Percentiles rank a stretch among this genome's conserved stretches.
phyloP scores from a whole-genome alignment of 1,140 invertebrate genomes.

The Leptinotarsa texana region DNA sequence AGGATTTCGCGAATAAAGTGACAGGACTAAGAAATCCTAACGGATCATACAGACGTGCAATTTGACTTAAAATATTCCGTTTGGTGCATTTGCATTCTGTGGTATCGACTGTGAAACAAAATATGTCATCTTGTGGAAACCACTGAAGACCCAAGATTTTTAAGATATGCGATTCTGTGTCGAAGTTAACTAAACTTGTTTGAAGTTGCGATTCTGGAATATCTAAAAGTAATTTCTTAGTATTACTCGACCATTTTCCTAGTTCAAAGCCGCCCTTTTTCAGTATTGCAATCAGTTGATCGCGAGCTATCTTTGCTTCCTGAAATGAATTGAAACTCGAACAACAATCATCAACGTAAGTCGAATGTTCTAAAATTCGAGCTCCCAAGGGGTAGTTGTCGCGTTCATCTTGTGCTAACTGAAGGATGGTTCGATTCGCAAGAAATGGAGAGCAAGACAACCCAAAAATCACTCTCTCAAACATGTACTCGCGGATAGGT shows the following conservation, averaged over 20 bases:
- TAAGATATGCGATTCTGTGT: conserved; percentile 1
- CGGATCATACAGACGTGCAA: conserved; percentile 24
- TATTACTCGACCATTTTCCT: conserved; percentile 46
- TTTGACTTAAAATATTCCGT: conserved; percentile 9
- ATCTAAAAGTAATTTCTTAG: conserved; percentile 19
- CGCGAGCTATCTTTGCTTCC: not conserved
- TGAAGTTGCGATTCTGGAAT: conserved; percentile 18
- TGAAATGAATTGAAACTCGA: not conserved
- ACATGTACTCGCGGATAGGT: no score
- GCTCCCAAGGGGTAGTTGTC: not conserved
- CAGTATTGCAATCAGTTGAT: conserved; percentile 37
- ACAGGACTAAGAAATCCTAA: conserved; percentile 21
- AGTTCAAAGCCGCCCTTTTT: conserved; percentile 39
- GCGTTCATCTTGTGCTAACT: conserved; percentile 17
- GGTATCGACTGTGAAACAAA: not conserved
- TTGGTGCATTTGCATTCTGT: conserved; percentile 11
- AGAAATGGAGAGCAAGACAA: not conserved
- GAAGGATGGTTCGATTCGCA: not conserved
- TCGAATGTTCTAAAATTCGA: not conserved
- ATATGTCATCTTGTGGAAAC: not conserved
- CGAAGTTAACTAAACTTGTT: not conserved
- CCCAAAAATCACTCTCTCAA: no score
- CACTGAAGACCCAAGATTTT: conserved; percentile 20
- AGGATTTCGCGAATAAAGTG: conserved; percentile 16
- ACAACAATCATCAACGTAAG: conserved; percentile 21